phyloP scores from a whole-genome alignment of 2,797 vertebrate species.

The Coilia nasus region DNA sequence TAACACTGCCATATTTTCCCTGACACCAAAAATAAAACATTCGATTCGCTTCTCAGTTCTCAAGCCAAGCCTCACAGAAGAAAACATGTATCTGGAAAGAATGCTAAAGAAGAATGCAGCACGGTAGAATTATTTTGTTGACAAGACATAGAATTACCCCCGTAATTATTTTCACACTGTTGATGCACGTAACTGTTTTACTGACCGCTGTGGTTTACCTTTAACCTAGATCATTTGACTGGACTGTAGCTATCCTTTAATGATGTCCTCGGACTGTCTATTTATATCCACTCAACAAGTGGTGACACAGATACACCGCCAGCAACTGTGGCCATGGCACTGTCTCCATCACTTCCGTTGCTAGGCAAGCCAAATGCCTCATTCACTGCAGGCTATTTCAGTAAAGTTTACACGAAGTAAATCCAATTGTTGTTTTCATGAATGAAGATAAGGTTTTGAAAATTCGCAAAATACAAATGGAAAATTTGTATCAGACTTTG shows the following conservation, averaged over 20 bases:
- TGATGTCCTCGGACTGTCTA: constrained; percentile 1
- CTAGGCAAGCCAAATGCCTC: not conserved
- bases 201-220: constrained; percentile 20
- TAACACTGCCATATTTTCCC: constrained; percentile 33
- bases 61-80: constrained; percentile 18
- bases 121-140: constrained; percentile 39
- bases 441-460: not conserved
- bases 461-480: not conserved
- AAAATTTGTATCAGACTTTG: not conserved
- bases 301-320: constrained; percentile 12
- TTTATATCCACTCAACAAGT: not conserved
- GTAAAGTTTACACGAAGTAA: not conserved
- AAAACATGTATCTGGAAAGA: constrained; percentile 29
- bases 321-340: not conserved
- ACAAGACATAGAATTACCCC: constrained; percentile 31
- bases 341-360: not conserved
- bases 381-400: not conserved
- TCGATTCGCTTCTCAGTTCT: constrained; percentile 28
- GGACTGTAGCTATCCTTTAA: constrained; percentile 26
- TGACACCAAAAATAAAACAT: constrained; percentile 30
- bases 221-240: constrained; percentile 23
- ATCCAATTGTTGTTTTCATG: not conserved
- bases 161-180: constrained; percentile 30
- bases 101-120: constrained; percentile 25
- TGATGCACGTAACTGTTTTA: constrained; percentile 27